These are phyloP conservation scores for Sardinella longiceps DNA, from an alignment of 2,797 vertebrate genomes.

Conservation along the genomic window DNA sequence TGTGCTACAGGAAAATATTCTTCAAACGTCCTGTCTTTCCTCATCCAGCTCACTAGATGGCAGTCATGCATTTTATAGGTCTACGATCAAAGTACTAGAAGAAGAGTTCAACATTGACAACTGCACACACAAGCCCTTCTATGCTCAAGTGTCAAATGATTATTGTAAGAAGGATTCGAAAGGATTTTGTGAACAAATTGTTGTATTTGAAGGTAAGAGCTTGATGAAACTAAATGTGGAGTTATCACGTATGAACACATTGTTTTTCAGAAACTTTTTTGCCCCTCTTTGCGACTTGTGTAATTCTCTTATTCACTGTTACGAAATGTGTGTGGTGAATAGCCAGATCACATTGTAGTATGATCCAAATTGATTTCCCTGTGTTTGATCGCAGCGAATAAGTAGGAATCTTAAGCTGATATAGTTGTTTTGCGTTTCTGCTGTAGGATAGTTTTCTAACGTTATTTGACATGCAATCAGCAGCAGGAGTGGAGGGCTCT, in stretches of 20 bases:
- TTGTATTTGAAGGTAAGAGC: neutral
- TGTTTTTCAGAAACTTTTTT: neutral
- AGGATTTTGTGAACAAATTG: no score
- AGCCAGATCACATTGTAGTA: neutral
- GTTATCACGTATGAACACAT: neutral
- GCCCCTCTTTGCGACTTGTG: neutral
- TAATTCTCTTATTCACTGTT: neutral
- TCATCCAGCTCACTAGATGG: conserved; percentile 9
- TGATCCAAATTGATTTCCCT: neutral
- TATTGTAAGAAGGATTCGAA: neutral
- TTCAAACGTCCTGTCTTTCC: neutral
- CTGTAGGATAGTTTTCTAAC: no score
- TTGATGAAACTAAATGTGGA: neutral
- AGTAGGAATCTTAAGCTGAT: neutral
- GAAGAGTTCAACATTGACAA: conserved; percentile 10
- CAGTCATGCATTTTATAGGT: neutral
- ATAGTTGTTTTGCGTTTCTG: no score
- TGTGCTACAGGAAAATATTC: no score
- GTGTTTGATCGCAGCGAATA: neutral
- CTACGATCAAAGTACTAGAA: neutral
- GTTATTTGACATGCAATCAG: neutral
- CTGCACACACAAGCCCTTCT: neutral
- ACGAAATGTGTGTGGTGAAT: neutral
- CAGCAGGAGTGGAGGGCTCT: neutral
- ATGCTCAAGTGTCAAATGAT: neutral